These are phyloP conservation scores for Drosophila kurseongensis DNA, from an alignment of 1,140 invertebrate species.

Conservation along the genomic window DNA sequence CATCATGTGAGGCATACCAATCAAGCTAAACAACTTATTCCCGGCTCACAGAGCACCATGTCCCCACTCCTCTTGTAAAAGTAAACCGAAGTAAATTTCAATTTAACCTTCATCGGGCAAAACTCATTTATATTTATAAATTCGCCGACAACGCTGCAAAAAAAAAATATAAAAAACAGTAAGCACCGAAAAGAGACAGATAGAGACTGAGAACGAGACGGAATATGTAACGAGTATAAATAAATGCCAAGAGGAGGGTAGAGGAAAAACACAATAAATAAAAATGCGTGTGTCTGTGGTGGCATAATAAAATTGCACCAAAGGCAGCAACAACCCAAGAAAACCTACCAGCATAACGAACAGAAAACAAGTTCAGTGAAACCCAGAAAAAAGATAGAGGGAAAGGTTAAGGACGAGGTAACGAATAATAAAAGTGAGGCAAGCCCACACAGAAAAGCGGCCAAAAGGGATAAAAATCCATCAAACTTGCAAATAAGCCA, in stretches of 20 bases:
- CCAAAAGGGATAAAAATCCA: conserved; percentile 80
- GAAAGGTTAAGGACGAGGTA: conserved; percentile 23
- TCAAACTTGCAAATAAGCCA: conserved; percentile 82
- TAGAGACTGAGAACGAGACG: conserved; percentile 14
- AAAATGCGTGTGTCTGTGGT: conserved; percentile 66
- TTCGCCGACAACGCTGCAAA: conserved; percentile 67
- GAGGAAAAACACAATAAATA: conserved; percentile 69
- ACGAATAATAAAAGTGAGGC: conserved; percentile 42
- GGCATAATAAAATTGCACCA: conserved; percentile 74
- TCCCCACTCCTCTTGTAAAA: conserved; percentile 16
- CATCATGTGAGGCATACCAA: conserved; percentile 48
- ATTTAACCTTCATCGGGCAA: conserved; percentile 82
- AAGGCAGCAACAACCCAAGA: conserved; percentile 26
- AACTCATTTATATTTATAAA: conserved; percentile 84
- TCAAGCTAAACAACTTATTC: conserved; percentile 47
- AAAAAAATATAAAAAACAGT: conserved; percentile 46
- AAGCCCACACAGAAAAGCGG: conserved; percentile 33
- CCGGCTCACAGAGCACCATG: conserved; percentile 5
- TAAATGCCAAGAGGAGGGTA: conserved; percentile 36
- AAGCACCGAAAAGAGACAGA: conserved; percentile 17
- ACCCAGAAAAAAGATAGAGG: conserved; percentile 28
- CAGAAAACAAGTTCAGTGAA: conserved; percentile 52
- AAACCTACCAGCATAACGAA: conserved; percentile 15
- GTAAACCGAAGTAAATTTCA: conserved; percentile 77
- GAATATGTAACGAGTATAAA: conserved; percentile 47